These are phyloP conservation scores for Rhagophthalmus giganteus DNA, from an alignment of 2,888 invertebrate genomes.

Conservation along the genomic window DNA sequence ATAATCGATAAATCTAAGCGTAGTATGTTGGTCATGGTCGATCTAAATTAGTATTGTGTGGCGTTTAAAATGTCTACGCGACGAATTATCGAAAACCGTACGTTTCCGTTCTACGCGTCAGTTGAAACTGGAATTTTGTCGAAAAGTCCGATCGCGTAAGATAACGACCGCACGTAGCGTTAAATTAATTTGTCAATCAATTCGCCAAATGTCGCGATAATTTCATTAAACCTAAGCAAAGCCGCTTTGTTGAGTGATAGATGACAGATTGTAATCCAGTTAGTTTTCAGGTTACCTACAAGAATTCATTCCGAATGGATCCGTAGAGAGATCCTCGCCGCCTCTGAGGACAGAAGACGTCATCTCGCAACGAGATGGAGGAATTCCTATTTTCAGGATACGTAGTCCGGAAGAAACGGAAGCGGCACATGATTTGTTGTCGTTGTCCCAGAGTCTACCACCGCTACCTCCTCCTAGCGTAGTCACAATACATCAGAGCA, in stretches of 20 bases:
- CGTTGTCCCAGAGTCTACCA: conserved; percentile 75
- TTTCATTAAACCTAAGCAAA: conserved; percentile 1
- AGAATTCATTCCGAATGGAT: conserved; percentile 44
- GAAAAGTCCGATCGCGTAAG: too few species aligned
- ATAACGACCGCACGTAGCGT: neutral
- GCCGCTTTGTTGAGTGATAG: conserved; percentile 4
- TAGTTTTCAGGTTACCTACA: conserved; percentile 42
- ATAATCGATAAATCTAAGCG: too few species aligned
- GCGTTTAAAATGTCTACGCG: too few species aligned
- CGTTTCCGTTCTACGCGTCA: too few species aligned
- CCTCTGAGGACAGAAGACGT: conserved; percentile 30
- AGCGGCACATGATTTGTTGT: conserved; percentile 81
- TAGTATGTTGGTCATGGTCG: too few species aligned
- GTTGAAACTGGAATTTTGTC: too few species aligned
- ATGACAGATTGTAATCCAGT: conserved; percentile 20
- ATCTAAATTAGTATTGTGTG: too few species aligned
- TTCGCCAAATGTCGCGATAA: neutral
- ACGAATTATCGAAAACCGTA: too few species aligned
- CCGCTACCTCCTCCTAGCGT: conserved; percentile 73
- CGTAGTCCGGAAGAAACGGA: conserved; percentile 83
- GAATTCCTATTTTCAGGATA: conserved; percentile 54
- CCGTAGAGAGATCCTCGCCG: conserved; percentile 30
- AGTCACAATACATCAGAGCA: conserved; percentile 64
- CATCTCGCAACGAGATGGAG: conserved; percentile 36
- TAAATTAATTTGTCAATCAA: neutral